Base-by-base conservation (phyloP, 2,888 invertebrate genomes). In the Graphium colonna region DNA sequence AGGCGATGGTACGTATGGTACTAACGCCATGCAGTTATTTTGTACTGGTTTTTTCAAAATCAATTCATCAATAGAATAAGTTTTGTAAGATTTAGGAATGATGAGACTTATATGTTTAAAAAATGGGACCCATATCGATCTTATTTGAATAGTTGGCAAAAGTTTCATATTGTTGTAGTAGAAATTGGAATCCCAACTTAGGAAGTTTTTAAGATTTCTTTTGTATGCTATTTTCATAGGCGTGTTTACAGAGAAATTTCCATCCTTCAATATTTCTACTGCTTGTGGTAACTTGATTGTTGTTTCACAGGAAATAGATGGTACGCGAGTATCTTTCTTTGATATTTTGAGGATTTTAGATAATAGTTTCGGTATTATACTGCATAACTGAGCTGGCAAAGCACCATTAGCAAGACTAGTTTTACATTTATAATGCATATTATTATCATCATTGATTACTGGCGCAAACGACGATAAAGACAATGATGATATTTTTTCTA, bases 351-450 rank as follows among this genome's bases (percentile, higher is more conserved):
- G n/a, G n/a, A 80, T 63, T n/a, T 64, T 68, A 18, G 58, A 60
- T 58, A 87, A 70, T 58, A 86, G 68, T 61, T 68, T 75, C 9
- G 88, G 88, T 46, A 88, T 56, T 54, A 87, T 71, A 52, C 71
- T 79, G 52, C 88, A 88, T 49, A 88, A 63, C 56, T 86, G 82
- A 12, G 85, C 87, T 5, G 88, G 88, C 43, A 88, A 67, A 55
- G 75, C 68, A 8, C 80, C 73, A 60, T 87, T 86, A 1, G 78
- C 42, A 41, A 88, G 75, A 13, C 73, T 71, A 12, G 72, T 78
- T 61, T 80, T 75, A 60, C 76, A 82, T 69, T 86, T 85, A 44
- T 76, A 80, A 51, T 79, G 59, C 55, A 70, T 77, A 0, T 75
- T 73, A 10, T 75, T 61, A 59, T 67, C 73, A 9, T 75, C 68